phyloP scores from a whole-genome alignment of 2,797 vertebrate species.

The Chelon auratus region DNA sequence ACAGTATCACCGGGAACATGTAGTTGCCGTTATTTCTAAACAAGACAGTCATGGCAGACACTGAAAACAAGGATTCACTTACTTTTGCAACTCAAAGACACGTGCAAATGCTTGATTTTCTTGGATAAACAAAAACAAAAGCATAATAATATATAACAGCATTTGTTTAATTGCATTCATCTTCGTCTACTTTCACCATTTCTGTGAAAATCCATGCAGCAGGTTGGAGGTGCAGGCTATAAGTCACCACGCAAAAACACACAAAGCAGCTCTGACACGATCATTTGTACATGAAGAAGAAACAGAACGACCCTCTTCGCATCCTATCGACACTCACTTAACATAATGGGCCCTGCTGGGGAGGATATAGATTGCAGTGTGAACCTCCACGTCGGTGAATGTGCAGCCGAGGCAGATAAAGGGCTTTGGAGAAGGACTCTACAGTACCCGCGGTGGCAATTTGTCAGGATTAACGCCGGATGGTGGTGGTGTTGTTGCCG shows the following conservation, averaged over 20 bases:
- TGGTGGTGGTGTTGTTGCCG: not conserved
- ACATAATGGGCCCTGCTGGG: constrained; percentile 59
- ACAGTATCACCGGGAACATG: no score
- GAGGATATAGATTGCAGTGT: constrained; percentile 41
- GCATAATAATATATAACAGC: no score
- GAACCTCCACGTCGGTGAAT: constrained; percentile 23
- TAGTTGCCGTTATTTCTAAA: no score
- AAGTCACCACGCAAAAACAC: constrained; percentile 8
- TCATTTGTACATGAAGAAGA: constrained; percentile 41
- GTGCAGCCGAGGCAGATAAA: constrained; percentile 50
- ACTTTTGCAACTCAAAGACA: no score
- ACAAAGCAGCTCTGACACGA: not conserved
- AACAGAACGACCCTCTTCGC: constrained; percentile 22
- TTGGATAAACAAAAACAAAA: no score
- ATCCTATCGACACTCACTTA: constrained; percentile 56
- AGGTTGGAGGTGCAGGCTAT: constrained; percentile 28
- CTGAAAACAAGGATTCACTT: no score
- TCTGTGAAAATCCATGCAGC: not conserved
- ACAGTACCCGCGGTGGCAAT: constrained; percentile 44
- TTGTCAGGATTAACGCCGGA: constrained; percentile 65
- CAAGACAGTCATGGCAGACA: no score
- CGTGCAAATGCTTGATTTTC: no score
- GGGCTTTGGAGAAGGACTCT: constrained; percentile 40
- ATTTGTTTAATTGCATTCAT: no score
- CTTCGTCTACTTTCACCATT: no score